Evolutionary conservation across 2,888 invertebrate species (phyloP), one percentile per base, ranked within the genome.

Genomic region (Gibbula magus): DNA sequence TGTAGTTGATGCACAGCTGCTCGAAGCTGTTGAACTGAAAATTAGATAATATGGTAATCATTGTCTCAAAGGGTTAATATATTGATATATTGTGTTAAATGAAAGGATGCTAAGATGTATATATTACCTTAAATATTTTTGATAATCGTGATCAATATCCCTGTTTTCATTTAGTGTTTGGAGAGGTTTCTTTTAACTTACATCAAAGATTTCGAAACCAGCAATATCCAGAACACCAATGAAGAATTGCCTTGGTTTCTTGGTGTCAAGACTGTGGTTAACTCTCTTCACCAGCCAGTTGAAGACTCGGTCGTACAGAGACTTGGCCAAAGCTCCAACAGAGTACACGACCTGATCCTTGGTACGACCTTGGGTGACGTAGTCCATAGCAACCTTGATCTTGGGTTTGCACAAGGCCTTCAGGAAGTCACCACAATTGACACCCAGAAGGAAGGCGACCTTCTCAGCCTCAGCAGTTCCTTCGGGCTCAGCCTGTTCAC

Each of bases 141-240:
- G 54, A 54, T 18, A 54, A 54, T n/a, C n/a, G n/a, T n/a, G n/a
- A n/a, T n/a, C n/a, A n/a, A n/a, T n/a, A n/a, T n/a, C 7, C 5
- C 7, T 56, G 7, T 56, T 7, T 5, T 10, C 7, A 8, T 7
- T 22, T 56, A 32, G 16, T 18, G 35, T 2, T 35, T 20, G 32
- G 25, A 8, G 45, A n/a, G n/a, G n/a, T n/a, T n/a, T n/a, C n/a
- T n/a, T n/a, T n/a, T n/a, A 29, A 82, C 86, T 87, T 81, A 92
- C 93, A 88, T 99, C 99, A 96, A 99, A 99, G 95, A 99, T 99
- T 95, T 99, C 99, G 94, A 99, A 99, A 95, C 99, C 99, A 94
- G 99, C 99, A 95, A 99, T 99, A 97, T 99, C 99, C 95, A 99
- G 96, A 93, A 99, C 99, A 96, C 99, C 99, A 94, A 99, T 99